Conservation (phyloP, 2,797 vertebrate species). For the Geotrypetes seraphini region DNA sequence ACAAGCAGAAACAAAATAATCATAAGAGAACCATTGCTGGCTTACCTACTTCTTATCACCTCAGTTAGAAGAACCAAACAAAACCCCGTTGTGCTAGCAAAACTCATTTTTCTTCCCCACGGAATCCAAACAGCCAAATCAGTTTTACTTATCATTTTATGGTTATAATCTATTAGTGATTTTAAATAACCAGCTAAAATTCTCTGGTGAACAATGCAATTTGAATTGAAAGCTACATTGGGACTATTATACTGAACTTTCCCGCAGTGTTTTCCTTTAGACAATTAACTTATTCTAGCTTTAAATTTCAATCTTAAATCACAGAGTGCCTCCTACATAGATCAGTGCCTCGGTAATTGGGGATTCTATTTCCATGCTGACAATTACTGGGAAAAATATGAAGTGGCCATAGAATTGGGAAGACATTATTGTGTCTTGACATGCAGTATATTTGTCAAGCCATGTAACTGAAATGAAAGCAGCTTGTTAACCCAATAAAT, state of each 20-base stretch:
- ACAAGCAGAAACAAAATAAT: too few species aligned
- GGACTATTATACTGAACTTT: constrained; percentile 9
- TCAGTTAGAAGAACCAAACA: too few species aligned
- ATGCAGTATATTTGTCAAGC: constrained; percentile 30
- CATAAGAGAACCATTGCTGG: too few species aligned
- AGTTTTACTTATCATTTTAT: background rate
- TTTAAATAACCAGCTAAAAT: constrained; percentile 3
- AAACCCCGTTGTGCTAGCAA: too few species aligned
- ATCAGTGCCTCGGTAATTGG: constrained; percentile 14
- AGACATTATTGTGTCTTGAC: constrained; percentile 22
- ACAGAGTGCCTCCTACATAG: constrained; percentile 31
- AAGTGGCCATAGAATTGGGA: constrained; percentile 29
- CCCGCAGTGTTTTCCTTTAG: constrained; percentile 17
- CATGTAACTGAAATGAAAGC: constrained; percentile 42
- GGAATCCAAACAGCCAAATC: too few species aligned
- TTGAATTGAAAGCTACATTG: constrained; percentile 18
- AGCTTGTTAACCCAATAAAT: constrained; percentile 46
- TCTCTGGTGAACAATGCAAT: background rate
- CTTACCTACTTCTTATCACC: too few species aligned
- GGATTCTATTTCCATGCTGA: constrained; percentile 21
- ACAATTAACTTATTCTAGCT: constrained; percentile 25
- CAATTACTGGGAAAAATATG: constrained; percentile 24
- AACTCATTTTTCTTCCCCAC: too few species aligned
- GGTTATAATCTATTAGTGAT: background rate
- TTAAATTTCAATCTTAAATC: constrained; percentile 36